Evolutionary conservation across 2,113 vertebrate species (phyloP), one percentile per base, ranked within the genome.

Genomic region (Cnemophilus loriae): DNA sequence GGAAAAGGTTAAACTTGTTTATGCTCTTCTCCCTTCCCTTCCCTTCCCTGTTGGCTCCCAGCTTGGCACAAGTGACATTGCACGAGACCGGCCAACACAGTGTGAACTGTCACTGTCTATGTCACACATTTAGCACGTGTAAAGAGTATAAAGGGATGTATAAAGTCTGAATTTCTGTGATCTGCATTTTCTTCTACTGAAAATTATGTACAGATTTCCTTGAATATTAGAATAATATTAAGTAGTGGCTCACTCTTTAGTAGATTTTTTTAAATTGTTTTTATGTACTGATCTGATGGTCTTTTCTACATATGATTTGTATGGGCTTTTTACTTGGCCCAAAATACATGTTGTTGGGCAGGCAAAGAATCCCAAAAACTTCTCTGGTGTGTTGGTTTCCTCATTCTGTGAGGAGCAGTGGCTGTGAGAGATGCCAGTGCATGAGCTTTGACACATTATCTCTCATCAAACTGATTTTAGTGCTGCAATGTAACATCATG

Each of bases 121-220:
- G 50, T 53, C 52, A 55, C 16, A 1, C 6, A 0, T 41, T 35
- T 12, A 20, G 56, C 57, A 42, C 7, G 1, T 12, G 20, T 8
- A 4, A 39, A 41, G 52, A 9, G 6, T 32, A 4, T 28, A 13
- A 68, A 47, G 76, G 32, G 21, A 14, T 46, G 21, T 28, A n/a
- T n/a, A n/a, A n/a, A n/a, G n/a, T 22, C 56, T 55, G 26, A 75
- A 46, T 33, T 53, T 37, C 39, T 28, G 21, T 20, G 60, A 41
- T 53, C 17, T 71, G 49, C 32, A 8, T 92, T 73, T 82, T 60
- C 27, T 47, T 91, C 73, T 52, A 37, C 30, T 60, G 76, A 47
- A 81, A 82, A 35, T 15, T 2, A 30, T 33, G 8, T 41, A 27
- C 37, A n/a, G 39, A 39, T 37, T 63, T 86, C 46, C 35, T 76